phyloP scores from a whole-genome alignment of 2,113 vertebrate genomes.

The Hipposideros armiger region DNA sequence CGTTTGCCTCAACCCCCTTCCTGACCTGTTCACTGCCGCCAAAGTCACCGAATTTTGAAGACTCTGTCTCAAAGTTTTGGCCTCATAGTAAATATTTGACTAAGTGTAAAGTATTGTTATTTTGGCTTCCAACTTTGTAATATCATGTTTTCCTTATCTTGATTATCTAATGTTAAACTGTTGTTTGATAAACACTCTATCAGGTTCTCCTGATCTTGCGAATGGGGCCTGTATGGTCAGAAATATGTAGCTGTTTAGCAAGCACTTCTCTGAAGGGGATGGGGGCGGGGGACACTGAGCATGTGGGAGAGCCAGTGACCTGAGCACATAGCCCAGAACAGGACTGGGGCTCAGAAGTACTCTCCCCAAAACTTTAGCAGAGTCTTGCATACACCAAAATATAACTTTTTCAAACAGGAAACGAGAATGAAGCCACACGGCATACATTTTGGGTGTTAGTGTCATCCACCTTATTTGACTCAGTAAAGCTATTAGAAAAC shows the following conservation, averaged over 20 bases:
- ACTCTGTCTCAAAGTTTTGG: not conserved
- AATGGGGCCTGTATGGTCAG: not conserved
- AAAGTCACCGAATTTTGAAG: not conserved
- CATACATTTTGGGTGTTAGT: not conserved
- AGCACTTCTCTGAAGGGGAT: no score
- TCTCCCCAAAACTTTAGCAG: not conserved
- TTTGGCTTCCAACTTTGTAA: not conserved
- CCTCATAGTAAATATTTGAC: not conserved
- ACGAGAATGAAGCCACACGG: not conserved
- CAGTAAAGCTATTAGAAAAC: slow-evolving; percentile 55
- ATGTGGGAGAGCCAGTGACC: not conserved
- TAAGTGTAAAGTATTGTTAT: not conserved
- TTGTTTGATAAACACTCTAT: not conserved
- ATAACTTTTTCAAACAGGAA: not conserved
- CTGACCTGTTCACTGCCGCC: no score
- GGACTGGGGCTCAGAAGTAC: not conserved
- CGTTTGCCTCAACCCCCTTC: not conserved
- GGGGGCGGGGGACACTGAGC: not conserved
- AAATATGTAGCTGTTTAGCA: not conserved
- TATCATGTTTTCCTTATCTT: not conserved
- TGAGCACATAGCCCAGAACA: not conserved
- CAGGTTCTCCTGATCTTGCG: not conserved
- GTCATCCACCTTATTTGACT: not conserved
- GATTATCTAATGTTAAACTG: not conserved
- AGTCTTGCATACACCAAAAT: not conserved